Base-by-base conservation (phyloP, 2,797 vertebrate species). In the Sebastes miniatus region DNA sequence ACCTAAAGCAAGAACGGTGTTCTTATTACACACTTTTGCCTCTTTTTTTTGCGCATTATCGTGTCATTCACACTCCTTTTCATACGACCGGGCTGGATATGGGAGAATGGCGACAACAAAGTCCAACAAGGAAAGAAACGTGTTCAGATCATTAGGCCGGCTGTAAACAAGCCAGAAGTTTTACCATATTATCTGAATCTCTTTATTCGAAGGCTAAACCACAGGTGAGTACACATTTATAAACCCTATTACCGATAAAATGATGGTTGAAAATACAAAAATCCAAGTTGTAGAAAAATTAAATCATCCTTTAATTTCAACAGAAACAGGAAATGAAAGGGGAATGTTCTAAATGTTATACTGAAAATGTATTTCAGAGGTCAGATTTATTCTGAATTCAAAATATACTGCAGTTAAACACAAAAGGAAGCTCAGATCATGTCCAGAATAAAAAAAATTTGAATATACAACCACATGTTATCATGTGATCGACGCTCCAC, bases 271-370 rank as follows among this genome's bases (percentile, higher is more conserved):
- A 57, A 57, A 34, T 64, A 64, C 3, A 8, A 67, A 64, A 57
- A 56, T 0, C 13, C 2, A 22, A 39, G 0, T 56, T 34, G 10
- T 34, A 13, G 22, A 16, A 10, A 14, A 2, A 10, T 25, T 2
- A 0, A 47, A 34, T 69, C 62, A 18, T 70, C 20, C 3, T 64
- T 64, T 58, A 18, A 68, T 50, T 59, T 58, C 2, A 16, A n/a
- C 16, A 59, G 16, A 78, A 57, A 58, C 34, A 61, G 4, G 36
- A 69, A 62, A 29, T 27, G 63, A 68, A 59, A 47, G 20, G 9
- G 6, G 3, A 8, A 54, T 36, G 9, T 43, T 43, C 4, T 2
- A 50, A 56, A 43, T 57, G 32, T 63, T 32, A 1, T 1, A 8
- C 9, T 78, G 10, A 32, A 64, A 32, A 10, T 24, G 16, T 16